Evolutionary conservation across 2,113 vertebrate species (phyloP).

Genomic region (Cathartes aura): DNA sequence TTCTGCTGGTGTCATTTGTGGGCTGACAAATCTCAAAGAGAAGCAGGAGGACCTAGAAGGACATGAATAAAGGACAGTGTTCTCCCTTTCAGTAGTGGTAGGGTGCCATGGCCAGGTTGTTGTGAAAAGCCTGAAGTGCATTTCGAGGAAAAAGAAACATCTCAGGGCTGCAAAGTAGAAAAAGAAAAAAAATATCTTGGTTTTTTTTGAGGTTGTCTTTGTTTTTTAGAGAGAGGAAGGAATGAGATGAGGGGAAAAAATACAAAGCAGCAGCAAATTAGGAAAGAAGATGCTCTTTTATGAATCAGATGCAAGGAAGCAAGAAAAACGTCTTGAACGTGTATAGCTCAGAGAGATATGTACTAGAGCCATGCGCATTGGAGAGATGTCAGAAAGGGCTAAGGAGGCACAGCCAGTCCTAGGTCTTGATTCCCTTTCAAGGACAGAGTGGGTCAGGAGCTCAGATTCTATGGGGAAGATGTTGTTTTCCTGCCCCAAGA

Average conservation of each 20-base stretch:
- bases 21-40: neutral
- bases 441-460: neutral
- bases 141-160: neutral
- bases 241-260: neutral
- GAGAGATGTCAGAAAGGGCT: neutral
- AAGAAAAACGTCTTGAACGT: neutral
- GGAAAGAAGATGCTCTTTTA: neutral
- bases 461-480: neutral
- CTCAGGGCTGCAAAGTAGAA: neutral
- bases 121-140: neutral
- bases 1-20: neutral
- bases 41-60: neutral
- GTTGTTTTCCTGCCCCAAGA: neutral
- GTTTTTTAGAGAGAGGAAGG: neutral
- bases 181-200: neutral
- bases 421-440: neutral
- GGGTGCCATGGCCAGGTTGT: neutral
- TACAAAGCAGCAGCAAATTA: neutral
- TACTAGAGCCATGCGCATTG: neutral
- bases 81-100: neutral
- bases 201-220: neutral
- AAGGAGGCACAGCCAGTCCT: neutral
- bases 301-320: neutral
- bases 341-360: neutral
- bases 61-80: neutral